Evolutionary conservation across 2,888 invertebrate species (phyloP).

Genomic region (Spodoptera littoralis): DNA sequence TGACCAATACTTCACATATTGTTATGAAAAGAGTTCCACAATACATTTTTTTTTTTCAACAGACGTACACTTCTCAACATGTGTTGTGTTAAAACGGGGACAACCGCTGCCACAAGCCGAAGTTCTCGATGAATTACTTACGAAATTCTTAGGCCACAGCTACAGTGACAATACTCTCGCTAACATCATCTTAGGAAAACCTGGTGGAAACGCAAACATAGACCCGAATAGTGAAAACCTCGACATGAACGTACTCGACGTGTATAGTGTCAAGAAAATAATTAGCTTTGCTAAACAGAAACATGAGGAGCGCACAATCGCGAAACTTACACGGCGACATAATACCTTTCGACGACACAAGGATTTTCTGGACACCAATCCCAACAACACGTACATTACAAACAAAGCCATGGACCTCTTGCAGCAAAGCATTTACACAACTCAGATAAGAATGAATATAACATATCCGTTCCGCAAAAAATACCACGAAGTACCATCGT

Average conservation of each 20-base stretch:
- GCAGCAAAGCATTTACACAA: conserved; percentile 63
- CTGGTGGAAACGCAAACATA: neutral
- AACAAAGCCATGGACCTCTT: conserved; percentile 56
- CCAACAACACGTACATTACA: conserved; percentile 8
- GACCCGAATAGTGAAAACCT: conserved; percentile 14
- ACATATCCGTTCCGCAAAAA: conserved; percentile 51
- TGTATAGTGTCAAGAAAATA: conserved; percentile 22
- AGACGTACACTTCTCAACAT: conserved; percentile 17
- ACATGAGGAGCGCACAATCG: neutral
- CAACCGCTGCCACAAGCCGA: conserved; percentile 34
- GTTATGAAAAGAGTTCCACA: neutral
- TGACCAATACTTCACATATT: no score
- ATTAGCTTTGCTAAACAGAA: conserved; percentile 19
- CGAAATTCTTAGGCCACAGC: conserved; percentile 23
- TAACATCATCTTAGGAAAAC: conserved; percentile 29
- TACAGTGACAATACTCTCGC: conserved; percentile 20
- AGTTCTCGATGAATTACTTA: conserved; percentile 14
- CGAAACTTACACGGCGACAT: neutral
- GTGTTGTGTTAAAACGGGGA: conserved; percentile 4
- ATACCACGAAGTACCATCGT: conserved; percentile 27
- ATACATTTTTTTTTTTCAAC: conserved; percentile 11
- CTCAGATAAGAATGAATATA: conserved; percentile 54
- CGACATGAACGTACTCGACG: conserved; percentile 33
- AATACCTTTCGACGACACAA: accelerated
- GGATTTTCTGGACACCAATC: neutral